Conservation (phyloP, 2,113 vertebrate genomes). For the Periophthalmus modestus region DNA sequence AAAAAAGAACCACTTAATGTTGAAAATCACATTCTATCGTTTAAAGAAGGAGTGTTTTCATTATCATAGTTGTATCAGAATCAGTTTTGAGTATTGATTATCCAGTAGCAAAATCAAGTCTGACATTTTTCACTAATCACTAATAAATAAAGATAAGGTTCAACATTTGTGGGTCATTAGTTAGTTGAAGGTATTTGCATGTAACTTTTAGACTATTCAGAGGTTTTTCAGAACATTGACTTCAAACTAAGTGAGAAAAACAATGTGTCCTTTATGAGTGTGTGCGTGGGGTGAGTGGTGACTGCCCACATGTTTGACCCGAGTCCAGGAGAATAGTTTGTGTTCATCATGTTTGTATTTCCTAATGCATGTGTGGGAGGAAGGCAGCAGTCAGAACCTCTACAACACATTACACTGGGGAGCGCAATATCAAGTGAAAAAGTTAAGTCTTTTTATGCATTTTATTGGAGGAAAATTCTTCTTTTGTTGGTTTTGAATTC, state of each 20-base stretch:
- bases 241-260: slow-evolving; percentile 1
- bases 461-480: neutral
- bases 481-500: neutral
- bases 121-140: no score
- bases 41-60: no score
- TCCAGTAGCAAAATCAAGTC: no score
- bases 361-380: slow-evolving; percentile 7
- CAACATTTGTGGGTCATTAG: neutral
- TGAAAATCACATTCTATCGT: no score
- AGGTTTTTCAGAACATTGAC: neutral
- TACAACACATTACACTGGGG: slow-evolving; percentile 1
- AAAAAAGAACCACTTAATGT: no score
- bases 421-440: neutral
- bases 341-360: slow-evolving; percentile 4
- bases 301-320: slow-evolving; percentile 11
- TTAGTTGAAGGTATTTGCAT: neutral
- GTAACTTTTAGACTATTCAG: neutral
- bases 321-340: slow-evolving; percentile 11
- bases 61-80: no score
- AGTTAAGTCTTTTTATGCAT: neutral
- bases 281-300: slow-evolving; percentile 4
- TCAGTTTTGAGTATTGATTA: no score
- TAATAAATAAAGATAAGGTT: no score
- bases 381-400: neutral
- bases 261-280: slow-evolving; percentile 1